These are phyloP conservation scores for Limnephilus auricula DNA, from an alignment of 2,888 invertebrate genomes.

Conservation along the genomic window DNA sequence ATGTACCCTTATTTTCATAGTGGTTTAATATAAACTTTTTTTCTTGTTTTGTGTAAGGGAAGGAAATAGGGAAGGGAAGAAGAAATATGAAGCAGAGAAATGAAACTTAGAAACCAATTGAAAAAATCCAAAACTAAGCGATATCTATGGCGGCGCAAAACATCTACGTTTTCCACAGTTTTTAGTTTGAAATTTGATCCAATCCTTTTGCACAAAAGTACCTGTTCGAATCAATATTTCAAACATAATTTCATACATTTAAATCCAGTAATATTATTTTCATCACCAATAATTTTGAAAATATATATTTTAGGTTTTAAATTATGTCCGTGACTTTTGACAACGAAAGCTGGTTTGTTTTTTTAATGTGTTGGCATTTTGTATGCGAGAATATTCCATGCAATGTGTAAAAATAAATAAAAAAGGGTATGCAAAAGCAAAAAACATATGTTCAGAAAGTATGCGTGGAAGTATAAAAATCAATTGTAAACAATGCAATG, in stretches of 20 bases:
- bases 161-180: not conserved
- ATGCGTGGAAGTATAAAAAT: slow-evolving; percentile 28
- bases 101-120: slow-evolving; percentile 61
- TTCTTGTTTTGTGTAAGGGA: not conserved
- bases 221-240: not conserved
- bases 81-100: slow-evolving; percentile 52
- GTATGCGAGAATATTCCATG: slow-evolving; percentile 50
- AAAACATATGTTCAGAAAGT: slow-evolving; percentile 57
- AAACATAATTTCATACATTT: not conserved
- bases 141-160: slow-evolving; percentile 6
- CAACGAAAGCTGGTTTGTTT: not conserved
- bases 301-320: not conserved
- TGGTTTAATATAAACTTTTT: too few species aligned
- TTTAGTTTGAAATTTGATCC: not conserved
- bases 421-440: slow-evolving; percentile 62
- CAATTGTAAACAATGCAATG: slow-evolving; percentile 29
- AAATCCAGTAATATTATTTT: not conserved
- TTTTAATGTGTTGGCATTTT: slow-evolving; percentile 44
- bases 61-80: slow-evolving; percentile 12
- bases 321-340: not conserved
- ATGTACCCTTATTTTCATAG: too few species aligned
- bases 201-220: not conserved
- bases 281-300: not conserved
- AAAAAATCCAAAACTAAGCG: slow-evolving; percentile 27
- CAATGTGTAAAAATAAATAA: slow-evolving; percentile 41